These are phyloP conservation scores for Phyto melanocephala DNA, from an alignment of 2,888 invertebrate genomes.

Conservation along the genomic window DNA sequence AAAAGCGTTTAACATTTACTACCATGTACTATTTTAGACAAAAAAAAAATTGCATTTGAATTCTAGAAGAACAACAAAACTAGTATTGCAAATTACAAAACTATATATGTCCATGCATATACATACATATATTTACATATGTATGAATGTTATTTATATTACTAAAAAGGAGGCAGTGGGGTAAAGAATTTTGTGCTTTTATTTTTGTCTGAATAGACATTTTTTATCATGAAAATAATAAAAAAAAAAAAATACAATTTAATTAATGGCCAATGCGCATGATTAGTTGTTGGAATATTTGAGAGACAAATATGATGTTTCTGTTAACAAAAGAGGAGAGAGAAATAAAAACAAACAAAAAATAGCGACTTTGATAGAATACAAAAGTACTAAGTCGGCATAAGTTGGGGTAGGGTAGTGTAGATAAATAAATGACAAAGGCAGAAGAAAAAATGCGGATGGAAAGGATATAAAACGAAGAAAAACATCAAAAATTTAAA, in stretches of 20 bases:
- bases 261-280: conserved; percentile 43
- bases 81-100: background rate
- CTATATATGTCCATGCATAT: background rate
- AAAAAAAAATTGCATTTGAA: background rate
- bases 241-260: conserved; percentile 18
- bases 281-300: background rate
- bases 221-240: too few relatives aligned
- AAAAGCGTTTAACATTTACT: background rate
- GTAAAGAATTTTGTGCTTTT: too few relatives aligned
- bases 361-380: conserved; percentile 3
- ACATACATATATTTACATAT: background rate
- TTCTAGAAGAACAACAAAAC: background rate
- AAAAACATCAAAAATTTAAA: too few relatives aligned
- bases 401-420: conserved; percentile 50
- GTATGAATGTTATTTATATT: background rate
- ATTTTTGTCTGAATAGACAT: too few relatives aligned
- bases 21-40: background rate
- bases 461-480: too few relatives aligned
- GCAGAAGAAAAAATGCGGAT: background rate
- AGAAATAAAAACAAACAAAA: background rate
- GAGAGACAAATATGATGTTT: background rate
- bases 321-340: background rate
- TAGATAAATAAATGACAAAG: background rate
- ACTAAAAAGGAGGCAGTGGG: too few relatives aligned
- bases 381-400: background rate